Percentiles rank a stretch among this genome's conserved stretches.
These are phyloP conservation scores for Alentia gelatinosa DNA, from an alignment of 2,888 invertebrate genomes.

Conservation along the genomic window DNA sequence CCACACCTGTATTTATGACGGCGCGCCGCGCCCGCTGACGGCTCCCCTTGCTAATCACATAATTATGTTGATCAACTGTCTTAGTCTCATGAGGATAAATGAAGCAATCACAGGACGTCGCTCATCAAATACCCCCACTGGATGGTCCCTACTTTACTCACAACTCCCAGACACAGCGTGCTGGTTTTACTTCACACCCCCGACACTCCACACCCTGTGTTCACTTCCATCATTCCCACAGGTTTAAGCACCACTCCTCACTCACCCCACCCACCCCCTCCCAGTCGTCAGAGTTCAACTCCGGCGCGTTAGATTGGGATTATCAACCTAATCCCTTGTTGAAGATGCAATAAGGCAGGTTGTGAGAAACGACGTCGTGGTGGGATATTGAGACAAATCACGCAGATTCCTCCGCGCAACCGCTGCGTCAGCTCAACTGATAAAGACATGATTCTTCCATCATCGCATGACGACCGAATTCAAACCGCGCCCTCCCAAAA, in stretches of 20 bases:
- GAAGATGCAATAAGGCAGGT: too few relatives aligned
- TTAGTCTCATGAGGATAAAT: neutral
- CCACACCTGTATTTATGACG: conserved; percentile 14
- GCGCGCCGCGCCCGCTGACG: neutral
- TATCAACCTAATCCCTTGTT: neutral
- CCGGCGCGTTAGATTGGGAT: neutral
- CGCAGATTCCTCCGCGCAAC: neutral
- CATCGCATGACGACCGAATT: neutral
- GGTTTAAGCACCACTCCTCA: too few relatives aligned
- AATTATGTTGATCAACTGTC: conserved; percentile 22
- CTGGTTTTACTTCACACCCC: too few relatives aligned
- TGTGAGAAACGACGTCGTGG: neutral
- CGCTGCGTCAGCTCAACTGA: neutral
- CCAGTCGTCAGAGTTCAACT: neutral
- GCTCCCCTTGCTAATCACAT: conserved; percentile 9
- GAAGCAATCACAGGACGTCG: neutral
- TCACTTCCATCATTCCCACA: too few relatives aligned
- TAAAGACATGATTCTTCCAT: neutral
- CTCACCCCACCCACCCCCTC: too few relatives aligned
- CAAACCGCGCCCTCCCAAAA: neutral
- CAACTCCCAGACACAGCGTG: too few relatives aligned
- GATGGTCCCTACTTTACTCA: too few relatives aligned
- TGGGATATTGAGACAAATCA: neutral
- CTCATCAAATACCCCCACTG: neutral
- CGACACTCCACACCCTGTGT: too few relatives aligned